Base-by-base conservation (phyloP, 2,113 vertebrate species). In the Mesitornis unicolor region DNA sequence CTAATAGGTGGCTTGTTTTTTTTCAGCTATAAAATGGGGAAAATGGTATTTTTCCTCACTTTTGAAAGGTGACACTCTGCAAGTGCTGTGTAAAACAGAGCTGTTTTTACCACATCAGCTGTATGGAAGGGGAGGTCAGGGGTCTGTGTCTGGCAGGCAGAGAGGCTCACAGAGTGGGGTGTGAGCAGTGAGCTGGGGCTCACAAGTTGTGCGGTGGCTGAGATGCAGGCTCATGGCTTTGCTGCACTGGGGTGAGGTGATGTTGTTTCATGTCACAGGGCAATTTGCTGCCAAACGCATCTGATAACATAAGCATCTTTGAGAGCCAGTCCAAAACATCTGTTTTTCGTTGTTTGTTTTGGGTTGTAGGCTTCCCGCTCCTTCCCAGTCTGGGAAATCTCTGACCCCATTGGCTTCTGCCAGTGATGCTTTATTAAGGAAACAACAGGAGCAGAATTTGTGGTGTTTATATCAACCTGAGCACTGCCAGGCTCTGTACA, bases 401-500 rank as follows among this genome's bases (percentile, higher is more conserved):
- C 57, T 65, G 70, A 48, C 25, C 28, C 28, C 3, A 0, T 11
- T 48, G 67, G 33, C 18, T 93, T 35, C 84, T 69, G 51, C 22
- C 7, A 3, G 20, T 3, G n/a, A 7, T 89, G 54, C 64, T 84
- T 56, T 67, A 71, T 85, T 35, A 6, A 28, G 47, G 75, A 24
- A 59, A n/a, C 21, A 74, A 22, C 2, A 6, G 35, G 84, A 69
- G 36, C 47, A 59, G 61, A 40, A 54, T 47, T 16, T 28, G 50
- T 33, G 65, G 40, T 0, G 0, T 75, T 75, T 42, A 57, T n/a
- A 0, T 28, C 15, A 16, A 6, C 4, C 16, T 61, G 25, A 79
- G 36, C 40, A 4, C 40, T 40, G 56, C 26, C 33, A 54, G 81
- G 38, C 38, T 74, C 35, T 59, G 48, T 38, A 14, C 17, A 9